Conservation (phyloP, 2,888 invertebrate genomes). For the Meganola albula region DNA sequence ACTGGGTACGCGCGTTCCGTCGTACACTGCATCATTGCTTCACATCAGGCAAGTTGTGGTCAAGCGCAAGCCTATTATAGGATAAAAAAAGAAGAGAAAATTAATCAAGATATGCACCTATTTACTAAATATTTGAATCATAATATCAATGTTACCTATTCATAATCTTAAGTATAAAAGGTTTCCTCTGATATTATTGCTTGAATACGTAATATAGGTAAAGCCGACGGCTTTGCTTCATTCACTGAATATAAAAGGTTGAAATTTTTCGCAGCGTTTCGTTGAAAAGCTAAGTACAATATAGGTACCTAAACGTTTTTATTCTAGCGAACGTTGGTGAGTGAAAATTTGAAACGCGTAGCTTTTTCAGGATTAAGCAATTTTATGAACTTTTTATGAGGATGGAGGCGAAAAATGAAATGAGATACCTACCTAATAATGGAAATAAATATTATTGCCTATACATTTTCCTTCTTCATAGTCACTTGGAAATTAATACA, state of each 20-base stretch:
- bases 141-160: too few species aligned
- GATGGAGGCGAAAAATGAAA: slow-evolving; percentile 4
- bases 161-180: slow-evolving; percentile 8
- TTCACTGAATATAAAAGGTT: slow-evolving; percentile 9
- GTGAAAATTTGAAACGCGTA: slow-evolving; percentile 16
- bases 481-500: too few species aligned
- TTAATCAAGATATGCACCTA: too few species aligned
- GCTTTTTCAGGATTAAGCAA: slow-evolving; percentile 15
- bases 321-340: slow-evolving; percentile 5
- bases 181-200: neutral
- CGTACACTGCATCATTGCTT: too few species aligned
- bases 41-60: too few species aligned
- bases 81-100: too few species aligned
- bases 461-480: too few species aligned
- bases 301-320: slow-evolving; percentile 9
- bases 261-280: slow-evolving; percentile 3
- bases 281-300: slow-evolving; percentile 8
- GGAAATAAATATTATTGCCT: too few species aligned
- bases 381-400: slow-evolving; percentile 19
- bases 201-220: slow-evolving; percentile 2
- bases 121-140: too few species aligned
- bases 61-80: too few species aligned
- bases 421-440: neutral
- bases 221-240: slow-evolving; percentile 4
- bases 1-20: too few species aligned